Conservation (phyloP, 2,797 vertebrate species). For the Tragopan temminckii region DNA sequence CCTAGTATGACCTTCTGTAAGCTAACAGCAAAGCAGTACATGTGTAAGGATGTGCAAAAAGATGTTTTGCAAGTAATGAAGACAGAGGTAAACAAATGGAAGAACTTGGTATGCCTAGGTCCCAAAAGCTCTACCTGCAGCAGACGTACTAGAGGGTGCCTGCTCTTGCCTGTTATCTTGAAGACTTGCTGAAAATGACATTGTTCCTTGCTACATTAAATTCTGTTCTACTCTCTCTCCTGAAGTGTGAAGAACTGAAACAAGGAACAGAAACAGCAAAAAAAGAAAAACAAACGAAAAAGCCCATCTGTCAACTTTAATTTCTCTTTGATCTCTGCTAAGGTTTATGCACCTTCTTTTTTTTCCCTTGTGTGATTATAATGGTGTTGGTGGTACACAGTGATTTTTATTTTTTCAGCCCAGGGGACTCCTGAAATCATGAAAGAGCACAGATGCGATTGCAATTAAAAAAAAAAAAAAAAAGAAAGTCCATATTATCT, state of each 20-base stretch:
- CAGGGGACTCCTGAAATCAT: background rate
- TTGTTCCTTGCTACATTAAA: background rate
- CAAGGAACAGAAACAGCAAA: background rate
- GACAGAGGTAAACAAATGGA: background rate
- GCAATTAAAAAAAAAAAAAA: background rate
- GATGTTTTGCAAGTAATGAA: background rate
- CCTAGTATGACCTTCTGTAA: background rate
- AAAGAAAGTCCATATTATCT: background rate
- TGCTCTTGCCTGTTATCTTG: fast-evolving
- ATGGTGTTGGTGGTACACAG: background rate
- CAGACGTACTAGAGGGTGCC: fast-evolving
- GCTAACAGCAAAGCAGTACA: fast-evolving
- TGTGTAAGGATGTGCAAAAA: background rate
- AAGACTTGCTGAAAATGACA: background rate
- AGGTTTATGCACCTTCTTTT: background rate
- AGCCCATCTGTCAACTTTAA: fast-evolving
- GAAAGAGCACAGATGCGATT: background rate
- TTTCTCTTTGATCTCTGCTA: background rate
- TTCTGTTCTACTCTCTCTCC: background rate
- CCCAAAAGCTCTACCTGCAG: background rate
- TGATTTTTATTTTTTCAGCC: background rate
- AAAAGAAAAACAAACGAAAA: background rate
- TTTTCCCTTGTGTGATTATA: background rate
- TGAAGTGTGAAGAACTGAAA: background rate
- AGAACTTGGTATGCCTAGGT: background rate